Evolutionary conservation across 2,113 vertebrate genomes (phyloP).

Genomic region (Mormyrus iriodes): DNA sequence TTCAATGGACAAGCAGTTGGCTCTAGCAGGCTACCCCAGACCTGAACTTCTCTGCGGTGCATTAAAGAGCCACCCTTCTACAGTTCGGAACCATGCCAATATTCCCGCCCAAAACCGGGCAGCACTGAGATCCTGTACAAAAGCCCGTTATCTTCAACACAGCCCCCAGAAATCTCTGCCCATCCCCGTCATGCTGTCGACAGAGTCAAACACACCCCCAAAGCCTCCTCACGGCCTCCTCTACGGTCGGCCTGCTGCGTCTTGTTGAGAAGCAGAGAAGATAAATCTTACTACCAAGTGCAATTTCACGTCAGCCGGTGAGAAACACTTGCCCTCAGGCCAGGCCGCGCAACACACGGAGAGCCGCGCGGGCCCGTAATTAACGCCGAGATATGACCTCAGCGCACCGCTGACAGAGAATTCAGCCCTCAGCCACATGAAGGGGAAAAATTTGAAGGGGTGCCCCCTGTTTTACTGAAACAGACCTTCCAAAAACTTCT

Average conservation of each 20-base stretch:
- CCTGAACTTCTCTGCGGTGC: background rate
- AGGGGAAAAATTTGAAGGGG: background rate
- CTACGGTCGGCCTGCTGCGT: background rate
- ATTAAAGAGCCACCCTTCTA: background rate
- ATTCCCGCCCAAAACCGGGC: background rate
- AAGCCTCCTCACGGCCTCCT: background rate
- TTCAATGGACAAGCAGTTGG: background rate
- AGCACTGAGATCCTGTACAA: background rate
- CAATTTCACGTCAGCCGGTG: background rate
- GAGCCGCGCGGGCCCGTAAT: background rate
- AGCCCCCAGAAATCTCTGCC: background rate
- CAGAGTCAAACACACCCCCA: background rate
- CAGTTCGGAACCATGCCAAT: background rate
- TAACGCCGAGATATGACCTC: background rate
- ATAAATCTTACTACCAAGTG: conserved; percentile 2
- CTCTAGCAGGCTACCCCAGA: background rate
- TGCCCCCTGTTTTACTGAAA: background rate
- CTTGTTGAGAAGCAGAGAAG: background rate
- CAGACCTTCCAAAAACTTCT: background rate
- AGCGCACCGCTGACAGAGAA: background rate
- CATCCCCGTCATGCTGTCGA: background rate
- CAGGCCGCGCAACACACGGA: background rate
- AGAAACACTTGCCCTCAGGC: background rate
- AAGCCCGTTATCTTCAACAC: background rate
- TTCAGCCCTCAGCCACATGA: background rate